These are phyloP conservation scores for Achroia grisella DNA, from an alignment of 1,140 invertebrate genomes.

Conservation along the genomic window DNA sequence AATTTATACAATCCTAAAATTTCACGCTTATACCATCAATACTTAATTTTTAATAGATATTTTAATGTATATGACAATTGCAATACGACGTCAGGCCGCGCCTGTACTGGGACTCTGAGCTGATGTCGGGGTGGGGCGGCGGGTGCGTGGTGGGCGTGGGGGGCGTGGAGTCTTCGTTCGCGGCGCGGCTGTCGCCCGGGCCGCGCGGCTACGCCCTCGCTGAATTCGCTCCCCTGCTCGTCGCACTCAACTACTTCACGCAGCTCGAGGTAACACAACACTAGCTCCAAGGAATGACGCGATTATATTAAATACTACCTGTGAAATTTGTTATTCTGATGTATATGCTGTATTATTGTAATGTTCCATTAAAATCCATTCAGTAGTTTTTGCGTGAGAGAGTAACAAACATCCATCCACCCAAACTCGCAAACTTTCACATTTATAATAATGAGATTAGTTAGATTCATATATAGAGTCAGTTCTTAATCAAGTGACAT, in stretches of 20 bases:
- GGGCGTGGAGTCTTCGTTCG: conserved; percentile 86
- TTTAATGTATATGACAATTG: no score
- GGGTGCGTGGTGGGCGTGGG: conserved; percentile 86
- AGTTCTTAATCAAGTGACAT: no score
- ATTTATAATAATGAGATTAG: no score
- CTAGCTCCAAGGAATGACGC: no score
- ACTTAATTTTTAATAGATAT: background rate
- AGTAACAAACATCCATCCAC: no score
- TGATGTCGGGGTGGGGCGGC: conserved; percentile 30
- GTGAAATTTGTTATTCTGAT: no score
- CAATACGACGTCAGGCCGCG: conserved; percentile 23
- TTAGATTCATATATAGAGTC: no score
- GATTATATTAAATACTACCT: no score
- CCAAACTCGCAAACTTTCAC: no score
- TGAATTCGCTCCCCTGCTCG: conserved; percentile 82
- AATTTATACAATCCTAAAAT: background rate
- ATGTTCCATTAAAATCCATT: no score
- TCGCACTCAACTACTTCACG: conserved; percentile 89
- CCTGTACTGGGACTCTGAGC: conserved; percentile 42
- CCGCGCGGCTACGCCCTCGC: conserved; percentile 78
- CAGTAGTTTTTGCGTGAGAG: no score
- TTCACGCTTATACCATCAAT: background rate
- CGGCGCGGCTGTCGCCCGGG: conserved; percentile 79
- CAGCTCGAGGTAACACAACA: conserved; percentile 81
- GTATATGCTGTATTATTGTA: no score